Conservation (phyloP, 1,140 invertebrate genomes). For the Ceratitis capitata region DNA sequence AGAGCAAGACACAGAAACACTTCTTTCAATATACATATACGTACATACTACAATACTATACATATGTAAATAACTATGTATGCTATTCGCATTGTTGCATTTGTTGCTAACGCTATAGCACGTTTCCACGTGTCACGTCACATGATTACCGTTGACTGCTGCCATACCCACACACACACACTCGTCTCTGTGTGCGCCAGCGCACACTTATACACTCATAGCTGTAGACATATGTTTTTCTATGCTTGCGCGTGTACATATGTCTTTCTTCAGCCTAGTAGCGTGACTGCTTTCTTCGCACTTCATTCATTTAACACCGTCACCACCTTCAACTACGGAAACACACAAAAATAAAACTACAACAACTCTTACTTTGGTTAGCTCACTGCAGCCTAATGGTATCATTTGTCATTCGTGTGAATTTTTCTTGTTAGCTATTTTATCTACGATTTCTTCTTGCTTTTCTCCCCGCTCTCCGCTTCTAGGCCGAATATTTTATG, state of each 20-base stretch:
- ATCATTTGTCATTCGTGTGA: conserved; percentile 23
- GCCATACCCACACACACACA: background rate
- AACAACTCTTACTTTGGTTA: background rate
- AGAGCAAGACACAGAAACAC: too few relatives aligned
- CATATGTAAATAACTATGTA: too few relatives aligned
- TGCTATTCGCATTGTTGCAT: background rate
- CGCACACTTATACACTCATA: background rate
- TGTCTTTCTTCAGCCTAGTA: background rate
- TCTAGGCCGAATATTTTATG: background rate
- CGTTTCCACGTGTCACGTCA: conserved; percentile 13
- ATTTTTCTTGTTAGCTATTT: background rate
- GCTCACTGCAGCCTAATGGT: background rate
- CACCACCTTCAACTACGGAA: background rate
- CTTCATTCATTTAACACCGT: conserved; percentile 16
- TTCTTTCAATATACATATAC: too few relatives aligned
- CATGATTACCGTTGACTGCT: background rate
- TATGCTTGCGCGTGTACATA: background rate
- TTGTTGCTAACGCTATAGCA: background rate
- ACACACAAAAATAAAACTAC: background rate
- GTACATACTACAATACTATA: too few relatives aligned
- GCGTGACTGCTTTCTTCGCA: background rate
- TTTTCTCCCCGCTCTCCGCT: background rate
- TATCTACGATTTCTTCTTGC: background rate
- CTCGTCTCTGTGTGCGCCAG: background rate
- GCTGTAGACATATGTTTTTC: too few relatives aligned